Conservation (phyloP, 2,113 vertebrate genomes). For the Colius striatus region DNA sequence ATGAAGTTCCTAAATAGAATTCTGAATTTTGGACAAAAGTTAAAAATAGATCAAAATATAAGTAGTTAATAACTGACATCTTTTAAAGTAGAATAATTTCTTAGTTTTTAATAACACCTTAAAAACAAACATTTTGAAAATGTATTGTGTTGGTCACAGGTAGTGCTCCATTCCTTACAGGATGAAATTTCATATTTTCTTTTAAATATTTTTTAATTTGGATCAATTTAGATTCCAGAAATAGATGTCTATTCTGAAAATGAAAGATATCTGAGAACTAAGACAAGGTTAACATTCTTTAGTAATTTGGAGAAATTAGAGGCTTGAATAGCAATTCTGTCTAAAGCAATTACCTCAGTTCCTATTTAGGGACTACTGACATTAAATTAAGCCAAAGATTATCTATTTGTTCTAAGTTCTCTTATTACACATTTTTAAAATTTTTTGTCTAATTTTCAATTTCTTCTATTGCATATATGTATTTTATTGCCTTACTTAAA, state of each 20-base stretch:
- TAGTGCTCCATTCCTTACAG: neutral
- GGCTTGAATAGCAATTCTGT: neutral
- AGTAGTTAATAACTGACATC: neutral
- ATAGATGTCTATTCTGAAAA: neutral
- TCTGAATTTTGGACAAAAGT: neutral
- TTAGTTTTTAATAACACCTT: neutral
- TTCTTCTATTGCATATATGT: neutral
- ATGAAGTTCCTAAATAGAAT: neutral
- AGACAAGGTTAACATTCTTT: neutral
- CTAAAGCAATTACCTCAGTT: neutral
- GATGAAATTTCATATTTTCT: rapidly evolving
- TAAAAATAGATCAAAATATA: neutral
- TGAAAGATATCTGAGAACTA: neutral
- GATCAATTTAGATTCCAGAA: neutral
- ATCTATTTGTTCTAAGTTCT: neutral
- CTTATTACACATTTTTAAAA: neutral
- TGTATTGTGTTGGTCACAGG: neutral
- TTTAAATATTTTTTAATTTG: rapidly evolving
- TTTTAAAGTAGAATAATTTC: neutral
- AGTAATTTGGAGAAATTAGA: neutral
- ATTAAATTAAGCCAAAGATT: neutral
- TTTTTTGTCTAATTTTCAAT: neutral
- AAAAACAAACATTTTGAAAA: neutral
- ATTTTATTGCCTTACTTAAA: neutral
- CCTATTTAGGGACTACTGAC: neutral